These are phyloP conservation scores for Chymomyza amoena DNA, from an alignment of 2,888 invertebrate species.

Conservation along the genomic window DNA sequence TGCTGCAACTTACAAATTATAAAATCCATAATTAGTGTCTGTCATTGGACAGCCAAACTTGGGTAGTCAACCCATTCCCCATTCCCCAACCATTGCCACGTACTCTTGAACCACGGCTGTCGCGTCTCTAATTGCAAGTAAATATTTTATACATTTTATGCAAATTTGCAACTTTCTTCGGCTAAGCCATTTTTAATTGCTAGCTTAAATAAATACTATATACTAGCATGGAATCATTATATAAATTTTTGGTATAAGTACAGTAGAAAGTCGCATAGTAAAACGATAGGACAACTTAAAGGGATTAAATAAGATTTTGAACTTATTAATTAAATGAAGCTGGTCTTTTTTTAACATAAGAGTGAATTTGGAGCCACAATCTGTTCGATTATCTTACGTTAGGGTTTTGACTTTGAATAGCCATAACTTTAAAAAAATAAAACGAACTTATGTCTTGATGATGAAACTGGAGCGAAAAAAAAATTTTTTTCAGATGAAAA, in stretches of 20 bases:
- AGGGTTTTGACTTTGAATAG: too few species aligned
- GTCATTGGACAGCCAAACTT: constrained; percentile 36
- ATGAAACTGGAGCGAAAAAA: too few species aligned
- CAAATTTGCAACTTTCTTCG: neutral
- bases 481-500: too few species aligned
- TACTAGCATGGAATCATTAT: constrained; percentile 55
- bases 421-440: too few species aligned
- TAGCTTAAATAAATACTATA: constrained; percentile 61
- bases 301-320: too few species aligned
- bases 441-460: too few species aligned
- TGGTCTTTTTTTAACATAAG: too few species aligned
- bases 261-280: neutral
- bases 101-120: neutral
- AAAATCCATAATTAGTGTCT: constrained; percentile 70
- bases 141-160: constrained; percentile 67
- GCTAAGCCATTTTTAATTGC: constrained; percentile 63
- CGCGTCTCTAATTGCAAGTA: constrained; percentile 64
- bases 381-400: too few species aligned
- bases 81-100: constrained; percentile 39
- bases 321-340: too few species aligned
- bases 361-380: too few species aligned
- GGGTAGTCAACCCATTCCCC: constrained; percentile 24
- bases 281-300: neutral
- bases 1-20: constrained; percentile 65
- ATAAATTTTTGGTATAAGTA: neutral